These are phyloP conservation scores for Eulemur macaco DNA, from an alignment of 2,113 vertebrate genomes.

Conservation along the genomic window DNA sequence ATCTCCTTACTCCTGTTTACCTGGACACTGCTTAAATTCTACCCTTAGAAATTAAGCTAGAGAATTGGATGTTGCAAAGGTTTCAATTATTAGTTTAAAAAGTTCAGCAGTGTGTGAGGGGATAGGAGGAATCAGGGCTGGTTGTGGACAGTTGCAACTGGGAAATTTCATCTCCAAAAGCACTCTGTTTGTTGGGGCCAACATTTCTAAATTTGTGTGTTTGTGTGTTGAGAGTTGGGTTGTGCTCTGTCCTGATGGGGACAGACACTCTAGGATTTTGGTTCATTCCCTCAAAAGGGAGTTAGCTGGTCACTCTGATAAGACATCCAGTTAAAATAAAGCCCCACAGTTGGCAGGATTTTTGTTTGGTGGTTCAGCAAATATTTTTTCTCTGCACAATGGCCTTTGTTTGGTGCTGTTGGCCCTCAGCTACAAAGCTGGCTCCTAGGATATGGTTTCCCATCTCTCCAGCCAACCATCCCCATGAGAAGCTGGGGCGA, in stretches of 20 bases:
- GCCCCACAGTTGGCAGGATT: background rate
- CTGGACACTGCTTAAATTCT: background rate
- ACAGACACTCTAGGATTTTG: background rate
- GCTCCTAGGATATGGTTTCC: background rate
- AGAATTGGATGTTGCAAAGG: background rate
- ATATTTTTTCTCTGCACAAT: background rate
- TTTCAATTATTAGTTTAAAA: background rate
- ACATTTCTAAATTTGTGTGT: background rate
- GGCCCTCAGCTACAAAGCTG: background rate
- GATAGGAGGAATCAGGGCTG: background rate
- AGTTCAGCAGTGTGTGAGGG: background rate
- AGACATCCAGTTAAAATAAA: constrained; percentile 42
- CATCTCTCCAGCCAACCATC: background rate
- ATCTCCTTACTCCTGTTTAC: background rate
- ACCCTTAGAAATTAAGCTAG: constrained; percentile 18
- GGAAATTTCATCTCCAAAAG: background rate
- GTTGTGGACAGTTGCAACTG: background rate
- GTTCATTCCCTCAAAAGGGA: constrained; percentile 11
- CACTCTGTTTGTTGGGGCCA: background rate
- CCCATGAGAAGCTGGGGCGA: background rate
- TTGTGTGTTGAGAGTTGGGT: background rate
- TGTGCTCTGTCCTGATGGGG: background rate
- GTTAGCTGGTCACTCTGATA: background rate
- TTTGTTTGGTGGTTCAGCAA: background rate
- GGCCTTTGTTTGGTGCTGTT: background rate